phyloP scores from a whole-genome alignment of 1,140 invertebrate species.

The Teleopsis dalmanni region DNA sequence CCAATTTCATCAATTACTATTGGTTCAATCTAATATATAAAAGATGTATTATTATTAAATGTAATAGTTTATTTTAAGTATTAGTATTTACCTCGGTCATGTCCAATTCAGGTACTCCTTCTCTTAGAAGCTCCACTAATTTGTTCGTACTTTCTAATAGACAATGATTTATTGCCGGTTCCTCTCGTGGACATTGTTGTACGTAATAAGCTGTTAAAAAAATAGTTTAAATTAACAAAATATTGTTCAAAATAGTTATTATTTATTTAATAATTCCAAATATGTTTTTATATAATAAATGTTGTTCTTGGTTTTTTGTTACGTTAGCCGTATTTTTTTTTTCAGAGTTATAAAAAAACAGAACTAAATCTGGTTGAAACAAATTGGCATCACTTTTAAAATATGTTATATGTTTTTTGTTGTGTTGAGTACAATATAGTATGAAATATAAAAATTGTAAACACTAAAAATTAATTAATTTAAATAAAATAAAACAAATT shows the following conservation, averaged over 20 bases:
- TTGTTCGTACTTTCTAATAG: slow-evolving; percentile 62
- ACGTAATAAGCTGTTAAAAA: slow-evolving; percentile 51
- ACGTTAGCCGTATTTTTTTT: too few relatives aligned
- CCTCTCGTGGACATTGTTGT: slow-evolving; percentile 58
- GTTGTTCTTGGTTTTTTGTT: too few relatives aligned
- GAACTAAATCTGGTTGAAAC: too few relatives aligned
- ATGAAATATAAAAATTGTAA: too few relatives aligned
- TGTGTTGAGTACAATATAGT: too few relatives aligned
- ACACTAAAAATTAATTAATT: too few relatives aligned
- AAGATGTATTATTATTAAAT: background rate
- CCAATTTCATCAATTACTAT: slow-evolving; percentile 71
- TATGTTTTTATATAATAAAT: too few relatives aligned
- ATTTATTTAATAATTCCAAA: background rate
- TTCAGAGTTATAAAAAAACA: too few relatives aligned
- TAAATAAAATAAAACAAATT: too few relatives aligned
- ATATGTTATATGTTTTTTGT: too few relatives aligned
- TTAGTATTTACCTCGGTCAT: slow-evolving; percentile 48
- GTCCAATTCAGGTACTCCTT: slow-evolving; percentile 59
- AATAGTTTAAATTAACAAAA: background rate
- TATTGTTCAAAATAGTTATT: too few relatives aligned
- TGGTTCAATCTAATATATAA: slow-evolving; percentile 56
- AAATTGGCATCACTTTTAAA: too few relatives aligned
- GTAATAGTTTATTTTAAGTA: background rate
- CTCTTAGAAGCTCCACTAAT: slow-evolving; percentile 59
- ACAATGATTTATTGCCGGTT: slow-evolving; percentile 64